Evolutionary conservation across 1,140 invertebrate genomes (phyloP).

Genomic region (Brachionus manjavacas): DNA sequence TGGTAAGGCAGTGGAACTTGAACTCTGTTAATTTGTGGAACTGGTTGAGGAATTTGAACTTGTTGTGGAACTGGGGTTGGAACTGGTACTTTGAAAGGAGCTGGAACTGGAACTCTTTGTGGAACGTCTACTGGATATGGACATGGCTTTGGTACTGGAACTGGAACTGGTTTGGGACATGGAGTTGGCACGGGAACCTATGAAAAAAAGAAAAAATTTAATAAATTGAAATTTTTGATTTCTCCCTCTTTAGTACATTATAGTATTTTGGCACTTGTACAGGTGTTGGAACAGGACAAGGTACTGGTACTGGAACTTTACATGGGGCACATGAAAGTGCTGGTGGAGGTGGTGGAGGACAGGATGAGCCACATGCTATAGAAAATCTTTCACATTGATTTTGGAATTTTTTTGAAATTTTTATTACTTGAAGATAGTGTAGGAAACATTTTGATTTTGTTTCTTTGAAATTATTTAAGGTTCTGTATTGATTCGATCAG

Average conservation of each 20-base stretch:
- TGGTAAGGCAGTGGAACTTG: background rate
- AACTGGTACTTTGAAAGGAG: constrained; percentile 13
- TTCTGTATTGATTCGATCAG: background rate
- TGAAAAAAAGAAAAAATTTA: background rate
- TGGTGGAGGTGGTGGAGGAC: background rate
- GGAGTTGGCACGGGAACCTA: background rate
- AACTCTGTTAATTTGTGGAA: background rate
- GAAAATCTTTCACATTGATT: background rate
- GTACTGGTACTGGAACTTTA: background rate
- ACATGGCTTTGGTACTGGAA: background rate
- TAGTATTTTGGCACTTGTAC: background rate
- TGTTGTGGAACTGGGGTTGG: background rate
- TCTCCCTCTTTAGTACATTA: background rate
- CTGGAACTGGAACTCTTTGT: background rate
- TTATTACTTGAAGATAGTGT: background rate
- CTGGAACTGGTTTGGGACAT: background rate
- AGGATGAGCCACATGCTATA: background rate
- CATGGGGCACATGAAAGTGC: background rate
- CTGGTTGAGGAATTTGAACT: background rate
- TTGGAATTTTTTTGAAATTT: background rate
- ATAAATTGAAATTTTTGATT: background rate
- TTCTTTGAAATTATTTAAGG: background rate
- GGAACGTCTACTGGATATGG: background rate
- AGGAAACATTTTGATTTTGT: background rate
- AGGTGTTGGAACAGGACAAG: background rate